These are phyloP conservation scores for Ariopsis seemanni DNA, from an alignment of 2,113 vertebrate species.

Conservation along the genomic window DNA sequence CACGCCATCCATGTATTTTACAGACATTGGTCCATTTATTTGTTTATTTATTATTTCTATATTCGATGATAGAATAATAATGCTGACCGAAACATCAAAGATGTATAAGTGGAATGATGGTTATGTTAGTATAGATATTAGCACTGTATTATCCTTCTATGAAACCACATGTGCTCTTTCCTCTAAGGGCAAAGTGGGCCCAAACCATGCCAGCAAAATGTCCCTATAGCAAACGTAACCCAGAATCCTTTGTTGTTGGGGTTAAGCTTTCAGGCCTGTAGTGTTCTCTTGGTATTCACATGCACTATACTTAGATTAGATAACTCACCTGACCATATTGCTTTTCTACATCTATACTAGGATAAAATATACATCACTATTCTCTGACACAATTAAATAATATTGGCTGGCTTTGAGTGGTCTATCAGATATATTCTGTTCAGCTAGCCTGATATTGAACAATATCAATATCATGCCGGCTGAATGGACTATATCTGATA, in stretches of 20 bases:
- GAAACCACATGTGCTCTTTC: background rate
- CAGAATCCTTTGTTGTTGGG: background rate
- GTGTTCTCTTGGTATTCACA: background rate
- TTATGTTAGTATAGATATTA: background rate
- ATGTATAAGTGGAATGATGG: background rate
- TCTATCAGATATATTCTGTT: too few relatives aligned
- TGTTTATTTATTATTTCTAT: background rate
- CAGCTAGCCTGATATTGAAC: too few relatives aligned
- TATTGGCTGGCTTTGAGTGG: too few relatives aligned
- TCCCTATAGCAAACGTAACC: background rate
- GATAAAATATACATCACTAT: background rate
- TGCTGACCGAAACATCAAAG: background rate
- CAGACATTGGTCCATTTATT: background rate
- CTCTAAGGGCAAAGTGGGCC: background rate
- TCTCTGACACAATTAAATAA: background rate
- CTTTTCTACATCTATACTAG: background rate
- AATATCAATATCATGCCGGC: too few relatives aligned
- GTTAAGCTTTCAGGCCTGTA: background rate
- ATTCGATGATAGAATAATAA: background rate
- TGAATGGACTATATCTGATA: too few relatives aligned
- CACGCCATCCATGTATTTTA: too few relatives aligned
- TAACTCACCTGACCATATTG: background rate
- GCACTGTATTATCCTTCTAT: background rate
- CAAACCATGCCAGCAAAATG: background rate
- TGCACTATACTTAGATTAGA: background rate